Conservation (phyloP, 2,113 vertebrate genomes). For the Gallinago media region DNA sequence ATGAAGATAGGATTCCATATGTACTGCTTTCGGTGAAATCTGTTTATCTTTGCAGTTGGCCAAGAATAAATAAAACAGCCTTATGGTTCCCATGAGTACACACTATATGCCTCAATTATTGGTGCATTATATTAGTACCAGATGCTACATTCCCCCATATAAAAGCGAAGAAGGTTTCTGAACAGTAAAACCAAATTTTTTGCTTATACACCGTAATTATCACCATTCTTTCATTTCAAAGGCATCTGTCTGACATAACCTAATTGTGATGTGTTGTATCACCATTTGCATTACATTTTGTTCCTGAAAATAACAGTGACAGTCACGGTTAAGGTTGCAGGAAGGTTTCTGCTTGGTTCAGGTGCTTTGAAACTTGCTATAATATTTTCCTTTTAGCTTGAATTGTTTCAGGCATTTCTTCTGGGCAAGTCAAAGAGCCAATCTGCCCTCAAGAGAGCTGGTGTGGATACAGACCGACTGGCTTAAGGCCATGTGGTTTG, state of each 20-base stretch:
- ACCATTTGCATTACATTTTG: not conserved
- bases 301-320: not conserved
- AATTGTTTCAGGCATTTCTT: not conserved
- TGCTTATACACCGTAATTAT: conserved; percentile 41
- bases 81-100: conserved; percentile 56
- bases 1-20: conserved; percentile 59
- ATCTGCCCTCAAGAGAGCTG: not conserved
- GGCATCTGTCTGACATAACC: conserved; percentile 6
- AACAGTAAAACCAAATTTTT: conserved; percentile 69
- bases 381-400: not conserved
- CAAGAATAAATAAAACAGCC: conserved; percentile 77
- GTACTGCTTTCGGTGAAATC: conserved; percentile 66
- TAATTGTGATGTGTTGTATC: not conserved
- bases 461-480: fast-evolving
- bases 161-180: conserved; percentile 59
- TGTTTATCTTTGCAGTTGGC: conserved; percentile 76
- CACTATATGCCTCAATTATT: conserved; percentile 70
- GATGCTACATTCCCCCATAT: conserved; percentile 72
- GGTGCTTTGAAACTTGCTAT: not conserved
- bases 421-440: not conserved
- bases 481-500: not conserved
- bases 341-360: not conserved
- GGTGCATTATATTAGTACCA: conserved; percentile 74
- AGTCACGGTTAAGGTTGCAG: not conserved
- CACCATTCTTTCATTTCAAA: conserved; percentile 38